Evolutionary conservation across 2,113 vertebrate species (phyloP).

Genomic region (Urocolius indicus): DNA sequence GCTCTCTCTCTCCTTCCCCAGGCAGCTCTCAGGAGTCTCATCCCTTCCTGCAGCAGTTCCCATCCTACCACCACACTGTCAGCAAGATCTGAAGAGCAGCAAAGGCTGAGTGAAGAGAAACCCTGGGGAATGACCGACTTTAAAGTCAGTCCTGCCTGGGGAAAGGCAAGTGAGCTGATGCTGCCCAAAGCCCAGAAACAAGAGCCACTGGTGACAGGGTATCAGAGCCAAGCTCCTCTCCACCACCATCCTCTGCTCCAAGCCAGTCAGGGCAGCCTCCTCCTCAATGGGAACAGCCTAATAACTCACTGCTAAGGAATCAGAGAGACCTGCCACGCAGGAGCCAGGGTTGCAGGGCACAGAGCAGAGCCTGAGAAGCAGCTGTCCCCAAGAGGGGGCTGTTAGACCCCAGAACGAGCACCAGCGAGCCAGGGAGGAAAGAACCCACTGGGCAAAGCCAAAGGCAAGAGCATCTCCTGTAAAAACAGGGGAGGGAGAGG

Average conservation of each 20-base stretch:
- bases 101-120: background rate
- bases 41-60: background rate
- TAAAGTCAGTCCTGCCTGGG: background rate
- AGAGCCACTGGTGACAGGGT: background rate
- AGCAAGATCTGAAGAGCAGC: background rate
- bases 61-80: fast-evolving
- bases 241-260: fast-evolving
- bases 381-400: fast-evolving
- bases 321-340: background rate
- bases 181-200: background rate
- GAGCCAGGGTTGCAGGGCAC: background rate
- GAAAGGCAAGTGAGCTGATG: background rate
- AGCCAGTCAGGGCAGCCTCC: background rate
- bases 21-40: background rate
- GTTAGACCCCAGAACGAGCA: background rate
- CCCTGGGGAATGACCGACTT: background rate
- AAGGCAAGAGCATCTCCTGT: too few species aligned
- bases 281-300: background rate
- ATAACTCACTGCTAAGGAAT: background rate
- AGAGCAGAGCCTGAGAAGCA: background rate
- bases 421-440: background rate
- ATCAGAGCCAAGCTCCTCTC: background rate
- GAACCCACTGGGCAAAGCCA: too few species aligned
- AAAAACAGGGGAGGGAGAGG: too few species aligned
- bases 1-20: background rate